phyloP scores from a whole-genome alignment of 2,113 vertebrate species.

The Regulus satrapa region DNA sequence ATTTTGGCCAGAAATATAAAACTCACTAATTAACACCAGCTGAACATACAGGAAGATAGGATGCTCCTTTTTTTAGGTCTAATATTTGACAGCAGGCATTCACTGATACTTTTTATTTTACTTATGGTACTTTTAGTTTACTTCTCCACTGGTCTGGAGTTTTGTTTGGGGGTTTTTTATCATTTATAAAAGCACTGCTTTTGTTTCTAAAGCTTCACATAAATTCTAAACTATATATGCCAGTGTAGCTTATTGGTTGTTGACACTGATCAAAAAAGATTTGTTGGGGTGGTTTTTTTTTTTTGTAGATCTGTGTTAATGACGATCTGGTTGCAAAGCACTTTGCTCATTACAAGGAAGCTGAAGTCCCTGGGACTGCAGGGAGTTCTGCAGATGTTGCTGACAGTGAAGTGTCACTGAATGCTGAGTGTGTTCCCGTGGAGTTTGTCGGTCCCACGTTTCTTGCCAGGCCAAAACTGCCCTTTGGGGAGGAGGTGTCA shows the following conservation, averaged over 20 bases:
- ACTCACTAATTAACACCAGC: neutral
- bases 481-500: neutral
- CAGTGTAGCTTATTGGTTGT: neutral
- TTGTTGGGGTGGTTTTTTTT: neutral
- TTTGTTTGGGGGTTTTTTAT: neutral
- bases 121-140: no score
- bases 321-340: slow-evolving; percentile 88
- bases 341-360: slow-evolving; percentile 76
- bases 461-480: slow-evolving; percentile 55
- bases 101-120: accelerated
- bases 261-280: neutral
- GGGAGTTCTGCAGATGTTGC: neutral
- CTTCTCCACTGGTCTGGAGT: no score
- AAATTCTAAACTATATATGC: neutral
- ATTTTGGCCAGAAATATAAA: neutral
- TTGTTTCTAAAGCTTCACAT: neutral
- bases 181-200: neutral
- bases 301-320: slow-evolving; percentile 84
- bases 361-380: neutral
- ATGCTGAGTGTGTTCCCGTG: neutral
- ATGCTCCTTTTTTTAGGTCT: accelerated
- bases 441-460: slow-evolving; percentile 18
- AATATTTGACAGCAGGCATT: neutral
- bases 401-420: neutral
- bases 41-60: neutral